Percentiles rank a stretch among this genome's conserved stretches.
Conservation (phyloP, 2,888 invertebrate genomes). For the Conomelus anceps region DNA sequence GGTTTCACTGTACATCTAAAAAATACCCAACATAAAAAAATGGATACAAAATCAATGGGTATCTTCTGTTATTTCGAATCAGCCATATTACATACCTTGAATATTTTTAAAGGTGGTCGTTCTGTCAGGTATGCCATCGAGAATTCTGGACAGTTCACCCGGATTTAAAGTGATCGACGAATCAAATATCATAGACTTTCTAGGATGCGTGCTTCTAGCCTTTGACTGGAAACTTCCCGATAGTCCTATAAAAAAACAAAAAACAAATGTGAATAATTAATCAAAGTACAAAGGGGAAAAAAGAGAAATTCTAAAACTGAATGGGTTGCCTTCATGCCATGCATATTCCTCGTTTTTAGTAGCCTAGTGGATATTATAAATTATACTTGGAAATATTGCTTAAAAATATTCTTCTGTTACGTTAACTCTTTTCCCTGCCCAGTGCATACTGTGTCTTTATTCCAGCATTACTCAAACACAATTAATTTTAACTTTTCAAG, state of each 20-base stretch:
- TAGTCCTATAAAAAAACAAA: background rate
- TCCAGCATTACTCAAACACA: no score
- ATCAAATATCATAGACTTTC: conserved; percentile 24
- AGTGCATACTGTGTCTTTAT: no score
- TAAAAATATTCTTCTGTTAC: no score
- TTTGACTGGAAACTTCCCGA: background rate
- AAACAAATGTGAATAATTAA: background rate
- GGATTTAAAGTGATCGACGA: conserved; percentile 26
- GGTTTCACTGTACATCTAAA: no score
- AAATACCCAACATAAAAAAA: background rate
- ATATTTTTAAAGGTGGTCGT: background rate
- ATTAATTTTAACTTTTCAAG: no score
- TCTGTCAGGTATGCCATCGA: conserved; percentile 14
- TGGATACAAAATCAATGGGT: background rate
- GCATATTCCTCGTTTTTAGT: no score
- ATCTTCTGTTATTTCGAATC: no score
- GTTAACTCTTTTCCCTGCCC: no score
- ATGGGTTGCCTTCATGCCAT: background rate
- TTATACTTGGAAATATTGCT: no score
- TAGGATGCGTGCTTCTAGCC: background rate
- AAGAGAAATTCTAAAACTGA: background rate
- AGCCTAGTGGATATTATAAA: no score
- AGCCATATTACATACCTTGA: background rate
- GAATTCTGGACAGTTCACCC: conserved; percentile 23
- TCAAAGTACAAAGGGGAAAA: no score